Conservation (phyloP, 2,797 vertebrate genomes). For the Cheirogaleus major region DNA sequence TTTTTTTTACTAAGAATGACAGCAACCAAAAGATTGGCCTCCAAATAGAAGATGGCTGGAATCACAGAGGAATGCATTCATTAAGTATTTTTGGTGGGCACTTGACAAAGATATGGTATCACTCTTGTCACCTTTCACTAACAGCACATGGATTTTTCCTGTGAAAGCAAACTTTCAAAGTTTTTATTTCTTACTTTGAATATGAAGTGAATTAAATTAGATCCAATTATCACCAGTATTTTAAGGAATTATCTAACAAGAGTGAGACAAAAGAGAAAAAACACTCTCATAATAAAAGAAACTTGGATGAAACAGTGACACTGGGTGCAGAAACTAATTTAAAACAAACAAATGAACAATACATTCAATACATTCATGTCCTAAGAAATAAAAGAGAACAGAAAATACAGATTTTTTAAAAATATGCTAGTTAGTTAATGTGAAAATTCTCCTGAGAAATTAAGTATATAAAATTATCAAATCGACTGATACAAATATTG, state of each 20-base stretch:
- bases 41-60: neutral
- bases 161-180: neutral
- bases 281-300: neutral
- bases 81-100: neutral
- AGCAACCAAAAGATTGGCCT: neutral
- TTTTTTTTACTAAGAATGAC: neutral
- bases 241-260: neutral
- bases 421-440: neutral
- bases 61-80: neutral
- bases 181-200: neutral
- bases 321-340: neutral
- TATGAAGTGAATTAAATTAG: neutral
- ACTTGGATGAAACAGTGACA: neutral
- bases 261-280: neutral
- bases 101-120: neutral
- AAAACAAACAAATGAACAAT: neutral
- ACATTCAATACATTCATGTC: neutral
- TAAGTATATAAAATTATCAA: neutral
- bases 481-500: neutral
- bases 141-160: neutral
- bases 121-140: no score
- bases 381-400: neutral
- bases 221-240: neutral
- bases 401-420: neutral
- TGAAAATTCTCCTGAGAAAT: neutral